Evolutionary conservation across 2,113 vertebrate genomes (phyloP).

Genomic region (Chrysochloris asiatica): DNA sequence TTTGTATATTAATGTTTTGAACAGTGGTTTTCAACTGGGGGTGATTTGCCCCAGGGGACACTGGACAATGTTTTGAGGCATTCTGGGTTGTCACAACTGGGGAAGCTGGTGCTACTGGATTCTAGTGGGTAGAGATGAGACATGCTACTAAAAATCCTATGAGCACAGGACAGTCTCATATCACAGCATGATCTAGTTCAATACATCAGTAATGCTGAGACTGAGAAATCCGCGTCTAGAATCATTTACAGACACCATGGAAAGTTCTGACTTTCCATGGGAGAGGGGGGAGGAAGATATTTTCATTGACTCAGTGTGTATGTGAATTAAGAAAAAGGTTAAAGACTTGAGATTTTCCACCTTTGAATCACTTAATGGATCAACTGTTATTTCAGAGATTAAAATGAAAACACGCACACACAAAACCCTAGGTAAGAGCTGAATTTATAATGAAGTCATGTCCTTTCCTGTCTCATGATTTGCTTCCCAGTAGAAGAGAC

Average conservation of each 20-base stretch:
- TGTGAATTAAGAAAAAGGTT: slow-evolving; percentile 66
- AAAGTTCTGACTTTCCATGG: neutral
- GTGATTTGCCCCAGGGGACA: neutral
- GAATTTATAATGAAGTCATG: slow-evolving; percentile 64
- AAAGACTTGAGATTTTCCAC: slow-evolving; percentile 66
- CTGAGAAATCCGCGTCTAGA: neutral
- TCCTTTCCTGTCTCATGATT: slow-evolving; percentile 68
- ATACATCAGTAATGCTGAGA: neutral
- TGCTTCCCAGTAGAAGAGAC: slow-evolving; percentile 62
- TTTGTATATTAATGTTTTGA: neutral
- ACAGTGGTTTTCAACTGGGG: neutral
- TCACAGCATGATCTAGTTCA: neutral
- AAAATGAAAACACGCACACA: neutral
- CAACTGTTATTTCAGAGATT: slow-evolving; percentile 68
- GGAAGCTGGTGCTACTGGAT: neutral
- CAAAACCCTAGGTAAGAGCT: slow-evolving; percentile 26
- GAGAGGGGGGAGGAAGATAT: neutral
- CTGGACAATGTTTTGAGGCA: neutral
- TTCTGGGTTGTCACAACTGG: neutral
- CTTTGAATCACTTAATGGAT: slow-evolving; percentile 60
- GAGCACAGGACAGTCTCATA: neutral
- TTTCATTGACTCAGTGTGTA: slow-evolving; percentile 30
- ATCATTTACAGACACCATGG: neutral
- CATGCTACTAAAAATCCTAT: neutral
- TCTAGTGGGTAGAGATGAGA: neutral